phyloP scores from a whole-genome alignment of 2,797 vertebrate genomes.

The Mergus octosetaceus region DNA sequence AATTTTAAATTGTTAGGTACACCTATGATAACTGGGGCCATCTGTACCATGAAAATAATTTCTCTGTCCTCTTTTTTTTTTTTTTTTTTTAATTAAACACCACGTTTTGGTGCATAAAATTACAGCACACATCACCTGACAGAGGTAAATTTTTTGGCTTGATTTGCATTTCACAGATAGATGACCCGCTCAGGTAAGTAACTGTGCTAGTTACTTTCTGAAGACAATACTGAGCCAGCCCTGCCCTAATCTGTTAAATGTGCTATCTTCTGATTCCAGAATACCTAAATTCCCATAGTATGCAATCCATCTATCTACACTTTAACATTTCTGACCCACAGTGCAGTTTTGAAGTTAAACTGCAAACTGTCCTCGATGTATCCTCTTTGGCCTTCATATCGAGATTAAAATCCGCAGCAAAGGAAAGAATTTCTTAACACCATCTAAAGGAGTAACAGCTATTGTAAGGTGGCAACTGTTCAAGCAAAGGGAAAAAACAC shows the following conservation, averaged over 20 bases:
- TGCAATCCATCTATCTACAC: background rate
- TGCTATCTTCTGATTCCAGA: background rate
- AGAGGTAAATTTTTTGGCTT: background rate
- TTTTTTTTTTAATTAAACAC: background rate
- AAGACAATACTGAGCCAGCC: background rate
- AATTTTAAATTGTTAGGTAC: background rate
- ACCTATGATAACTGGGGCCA: background rate
- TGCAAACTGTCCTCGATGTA: background rate
- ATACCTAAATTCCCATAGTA: background rate
- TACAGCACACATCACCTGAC: background rate
- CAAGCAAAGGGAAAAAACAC: background rate
- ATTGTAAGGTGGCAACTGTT: background rate
- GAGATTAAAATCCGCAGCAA: background rate
- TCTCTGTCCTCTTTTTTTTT: background rate
- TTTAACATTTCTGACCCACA: background rate
- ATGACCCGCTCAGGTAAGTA: background rate
- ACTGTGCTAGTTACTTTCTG: background rate
- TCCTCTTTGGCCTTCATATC: background rate
- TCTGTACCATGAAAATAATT: background rate
- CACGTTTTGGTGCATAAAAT: background rate
- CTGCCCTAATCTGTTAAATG: background rate
- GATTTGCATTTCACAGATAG: background rate
- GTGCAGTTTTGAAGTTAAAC: background rate
- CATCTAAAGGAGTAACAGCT: background rate
- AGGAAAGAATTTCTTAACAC: background rate